Percentiles rank a stretch among this genome's conserved stretches.
Evolutionary conservation across 2,888 invertebrate species (phyloP).

Genomic region (Carabus problematicus): DNA sequence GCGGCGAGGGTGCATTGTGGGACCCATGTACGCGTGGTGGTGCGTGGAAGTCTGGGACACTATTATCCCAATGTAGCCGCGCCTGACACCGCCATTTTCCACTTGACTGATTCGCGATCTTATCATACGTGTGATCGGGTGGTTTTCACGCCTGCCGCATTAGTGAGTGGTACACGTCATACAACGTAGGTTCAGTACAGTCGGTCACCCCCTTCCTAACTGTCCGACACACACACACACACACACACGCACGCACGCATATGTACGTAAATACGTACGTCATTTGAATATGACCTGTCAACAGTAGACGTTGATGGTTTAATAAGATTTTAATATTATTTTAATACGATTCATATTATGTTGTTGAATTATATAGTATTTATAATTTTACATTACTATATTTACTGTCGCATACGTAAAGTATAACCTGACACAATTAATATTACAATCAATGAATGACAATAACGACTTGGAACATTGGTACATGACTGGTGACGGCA

Average conservation of each 20-base stretch:
- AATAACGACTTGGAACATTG: no score
- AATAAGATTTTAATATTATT: conserved; percentile 11
- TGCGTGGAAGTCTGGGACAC: neutral
- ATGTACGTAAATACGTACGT: no score
- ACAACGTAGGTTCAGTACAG: no score
- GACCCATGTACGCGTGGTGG: conserved; percentile 1
- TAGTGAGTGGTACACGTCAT: neutral
- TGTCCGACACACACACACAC: neutral
- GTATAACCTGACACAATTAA: no score
- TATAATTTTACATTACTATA: no score
- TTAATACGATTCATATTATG: neutral
- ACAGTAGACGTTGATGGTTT: neutral
- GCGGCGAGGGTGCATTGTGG: conserved; percentile 16
- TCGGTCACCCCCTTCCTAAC: conserved; percentile 7
- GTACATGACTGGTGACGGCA: no score
- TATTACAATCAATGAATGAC: no score
- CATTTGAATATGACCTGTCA: conserved; percentile 5
- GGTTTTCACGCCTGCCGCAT: conserved; percentile 15
- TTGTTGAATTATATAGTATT: no score
- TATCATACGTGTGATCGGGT: conserved; percentile 34
- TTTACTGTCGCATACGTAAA: no score
- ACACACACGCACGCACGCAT: neutral
- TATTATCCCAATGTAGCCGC: conserved; percentile 18
- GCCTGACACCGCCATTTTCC: conserved; percentile 41
- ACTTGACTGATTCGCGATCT: conserved; percentile 42